Conservation (phyloP, 2,888 invertebrate species). For the Argynnis bischoffii region DNA sequence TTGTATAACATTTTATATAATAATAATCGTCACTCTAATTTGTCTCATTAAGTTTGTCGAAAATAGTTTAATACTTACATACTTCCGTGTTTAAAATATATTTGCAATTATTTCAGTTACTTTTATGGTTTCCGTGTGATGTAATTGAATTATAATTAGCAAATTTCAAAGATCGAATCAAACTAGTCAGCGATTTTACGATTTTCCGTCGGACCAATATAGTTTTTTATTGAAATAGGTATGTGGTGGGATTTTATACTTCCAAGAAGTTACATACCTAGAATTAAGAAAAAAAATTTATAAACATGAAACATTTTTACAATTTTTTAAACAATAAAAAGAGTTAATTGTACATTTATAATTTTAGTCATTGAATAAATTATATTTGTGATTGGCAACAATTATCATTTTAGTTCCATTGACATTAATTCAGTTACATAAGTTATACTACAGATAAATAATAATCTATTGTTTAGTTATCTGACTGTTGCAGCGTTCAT, state of each 20-base stretch:
- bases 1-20: conserved; percentile 1
- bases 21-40: conserved; percentile 3
- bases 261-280: conserved; percentile 9
- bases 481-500: too few relatives aligned
- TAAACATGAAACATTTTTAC: not conserved
- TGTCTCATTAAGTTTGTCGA: conserved; percentile 21
- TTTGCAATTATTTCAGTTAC: not conserved
- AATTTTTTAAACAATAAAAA: too few relatives aligned
- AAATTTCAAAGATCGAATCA: conserved; percentile 14
- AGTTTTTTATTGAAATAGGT: conserved; percentile 18
- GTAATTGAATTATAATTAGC: conserved; percentile 13
- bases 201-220: conserved; percentile 22
- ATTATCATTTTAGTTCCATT: not conserved
- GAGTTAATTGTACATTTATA: not conserved
- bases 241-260: conserved; percentile 14
- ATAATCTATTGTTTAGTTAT: conserved; percentile 2
- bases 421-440: conserved; percentile 7
- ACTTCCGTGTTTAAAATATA: not conserved
- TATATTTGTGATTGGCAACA: not conserved
- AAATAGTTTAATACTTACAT: conserved; percentile 14
- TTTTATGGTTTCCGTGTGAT: conserved; percentile 13
- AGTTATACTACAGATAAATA: conserved; percentile 8
- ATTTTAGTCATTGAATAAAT: not conserved
- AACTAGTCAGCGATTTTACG: conserved; percentile 24
- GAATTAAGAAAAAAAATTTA: not conserved